Conservation (phyloP, 2,113 vertebrate species). For the Diphyllodes magnificus region DNA sequence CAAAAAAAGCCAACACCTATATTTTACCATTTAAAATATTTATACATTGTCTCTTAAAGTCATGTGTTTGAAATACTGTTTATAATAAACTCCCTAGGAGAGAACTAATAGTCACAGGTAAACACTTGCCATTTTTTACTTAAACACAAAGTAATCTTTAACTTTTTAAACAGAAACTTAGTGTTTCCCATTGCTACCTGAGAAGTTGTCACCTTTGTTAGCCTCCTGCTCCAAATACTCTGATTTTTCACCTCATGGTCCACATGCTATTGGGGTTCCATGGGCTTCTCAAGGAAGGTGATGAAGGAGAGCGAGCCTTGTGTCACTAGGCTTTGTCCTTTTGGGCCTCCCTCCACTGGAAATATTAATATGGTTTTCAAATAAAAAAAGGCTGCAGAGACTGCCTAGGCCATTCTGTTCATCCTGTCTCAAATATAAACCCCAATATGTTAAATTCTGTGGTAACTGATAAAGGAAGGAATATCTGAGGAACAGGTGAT, state of each 20-base stretch:
- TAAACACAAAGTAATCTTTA: background rate
- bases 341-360: background rate
- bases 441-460: background rate
- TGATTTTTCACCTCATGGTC: background rate
- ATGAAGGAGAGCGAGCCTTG: background rate
- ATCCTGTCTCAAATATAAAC: background rate
- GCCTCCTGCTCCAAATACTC: background rate
- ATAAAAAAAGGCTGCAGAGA: background rate
- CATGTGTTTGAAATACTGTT: slow-evolving; percentile 67
- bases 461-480: background rate
- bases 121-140: background rate
- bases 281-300: background rate
- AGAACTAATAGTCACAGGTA: slow-evolving; percentile 25
- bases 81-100: slow-evolving; percentile 64
- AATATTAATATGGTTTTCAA: background rate
- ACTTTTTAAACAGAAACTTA: background rate
- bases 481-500: background rate
- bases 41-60: slow-evolving; percentile 69
- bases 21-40: slow-evolving; percentile 74
- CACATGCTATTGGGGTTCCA: background rate
- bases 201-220: background rate
- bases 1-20: slow-evolving; percentile 66
- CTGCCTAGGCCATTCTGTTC: background rate
- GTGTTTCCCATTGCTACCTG: background rate
- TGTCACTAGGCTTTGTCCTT: background rate